Base-by-base conservation (phyloP, 2,113 vertebrate species). In the Glareola pratincola region DNA sequence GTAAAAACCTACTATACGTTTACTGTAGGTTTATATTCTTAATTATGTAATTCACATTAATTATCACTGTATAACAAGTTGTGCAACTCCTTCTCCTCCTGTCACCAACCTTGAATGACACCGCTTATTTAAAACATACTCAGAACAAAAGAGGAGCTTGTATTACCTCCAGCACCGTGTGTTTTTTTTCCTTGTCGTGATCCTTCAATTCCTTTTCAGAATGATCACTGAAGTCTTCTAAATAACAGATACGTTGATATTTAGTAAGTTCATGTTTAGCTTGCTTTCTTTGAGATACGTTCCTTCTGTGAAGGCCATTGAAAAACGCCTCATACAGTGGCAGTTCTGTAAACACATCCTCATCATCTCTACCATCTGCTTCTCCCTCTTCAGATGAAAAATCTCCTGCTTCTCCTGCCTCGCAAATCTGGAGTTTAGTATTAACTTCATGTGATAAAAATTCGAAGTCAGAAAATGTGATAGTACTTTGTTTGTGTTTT, bases 401-500 rank as follows among this genome's bases (percentile, higher is more conserved):
- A 26, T 76, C 23, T 24, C 82, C 97, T 24, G 94, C 95, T 10
- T 98, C 97, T 45, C 94, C 98, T 64, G 95, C 96, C 53, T 98
- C 95, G 0, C 78, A 94, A 64, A 92, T 88, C 57, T 39, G 94
- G 74, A 97, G 71, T 12, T 88, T 93, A 81, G 72, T 56, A 39
- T 87, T 87, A 36, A n/a, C 47, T 53, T 89, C 57, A 45, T 51
- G 64, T 36, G 85, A 30, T 79, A 87, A 83, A 87, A 51, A n/a
- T 17, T 80, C 47, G 3, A 84, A 93, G 79, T 98, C 98, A 37
- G 97, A 97, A 96, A 99, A 99, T 14, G 98, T 91, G 85, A 99
- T 98, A 83, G 97, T 97, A 86, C 97, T 98, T 30, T 93, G 94
- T 88, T 98, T 98, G 94, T 98, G 97, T 80, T 98, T 98, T 64